Evolutionary conservation across 2,113 vertebrate species (phyloP).

Genomic region (Microtus pennsylvanicus): DNA sequence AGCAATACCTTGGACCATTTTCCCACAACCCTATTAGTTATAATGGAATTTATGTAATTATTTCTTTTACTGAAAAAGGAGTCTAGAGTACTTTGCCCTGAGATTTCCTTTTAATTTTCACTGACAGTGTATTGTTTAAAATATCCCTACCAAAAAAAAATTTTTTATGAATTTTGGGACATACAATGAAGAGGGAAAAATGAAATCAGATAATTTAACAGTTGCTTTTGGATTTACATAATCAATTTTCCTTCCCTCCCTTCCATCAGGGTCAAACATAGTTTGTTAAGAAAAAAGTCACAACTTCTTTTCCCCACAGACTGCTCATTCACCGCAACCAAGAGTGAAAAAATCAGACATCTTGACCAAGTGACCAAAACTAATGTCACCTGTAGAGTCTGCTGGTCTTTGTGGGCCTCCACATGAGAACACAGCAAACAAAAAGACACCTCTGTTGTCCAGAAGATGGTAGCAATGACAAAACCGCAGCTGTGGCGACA

Average conservation of each 20-base stretch:
- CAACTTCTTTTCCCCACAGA: constrained; percentile 75
- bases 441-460: background rate
- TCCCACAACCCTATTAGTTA: constrained; percentile 52
- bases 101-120: constrained; percentile 77
- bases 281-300: constrained; percentile 74
- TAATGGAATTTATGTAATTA: constrained; percentile 64
- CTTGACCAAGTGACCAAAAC: background rate
- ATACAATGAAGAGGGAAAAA: constrained; percentile 70
- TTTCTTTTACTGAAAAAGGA: constrained; percentile 15
- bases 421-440: background rate
- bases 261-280: constrained; percentile 74
- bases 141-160: constrained; percentile 73
- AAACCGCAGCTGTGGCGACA: background rate
- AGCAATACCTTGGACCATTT: constrained; percentile 79
- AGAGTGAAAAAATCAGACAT: background rate
- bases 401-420: background rate
- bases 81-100: constrained; percentile 59
- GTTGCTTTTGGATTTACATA: constrained; percentile 74
- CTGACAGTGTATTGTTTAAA: constrained; percentile 74
- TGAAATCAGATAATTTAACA: constrained; percentile 64
- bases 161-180: constrained; percentile 71
- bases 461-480: background rate
- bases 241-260: constrained; percentile 78
- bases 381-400: background rate
- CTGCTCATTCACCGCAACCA: background rate